phyloP scores from a whole-genome alignment of 2,113 vertebrate species.

The Rhinolophus ferrumequinum region DNA sequence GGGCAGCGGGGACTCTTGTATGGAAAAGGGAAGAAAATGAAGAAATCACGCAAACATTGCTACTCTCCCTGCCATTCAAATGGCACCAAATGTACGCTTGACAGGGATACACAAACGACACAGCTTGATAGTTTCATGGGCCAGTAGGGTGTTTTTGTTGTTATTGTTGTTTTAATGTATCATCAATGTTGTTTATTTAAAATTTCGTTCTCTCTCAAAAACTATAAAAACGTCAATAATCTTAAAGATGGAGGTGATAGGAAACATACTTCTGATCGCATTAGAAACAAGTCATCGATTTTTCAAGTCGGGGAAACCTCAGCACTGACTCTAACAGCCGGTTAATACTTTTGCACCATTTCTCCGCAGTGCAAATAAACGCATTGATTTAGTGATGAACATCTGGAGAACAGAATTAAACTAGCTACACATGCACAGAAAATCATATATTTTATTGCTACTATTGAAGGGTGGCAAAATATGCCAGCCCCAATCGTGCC shows the following conservation, averaged over 20 bases:
- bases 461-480: background rate
- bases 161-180: background rate
- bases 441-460: background rate
- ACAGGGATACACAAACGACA: background rate
- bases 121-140: background rate
- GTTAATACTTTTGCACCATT: background rate
- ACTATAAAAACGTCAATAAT: background rate
- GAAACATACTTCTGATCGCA: background rate
- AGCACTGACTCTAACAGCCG: background rate
- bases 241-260: background rate
- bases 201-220: background rate
- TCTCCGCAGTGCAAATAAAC: background rate
- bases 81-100: background rate
- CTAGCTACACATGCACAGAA: background rate
- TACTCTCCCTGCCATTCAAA: background rate
- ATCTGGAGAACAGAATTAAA: background rate
- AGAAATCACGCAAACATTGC: background rate
- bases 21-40: background rate
- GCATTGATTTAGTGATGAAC: background rate
- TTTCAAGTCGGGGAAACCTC: background rate
- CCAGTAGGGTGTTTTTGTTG: background rate
- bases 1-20: background rate
- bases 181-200: background rate
- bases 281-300: background rate
- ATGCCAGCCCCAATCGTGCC: background rate